Evolutionary conservation across 1,140 invertebrate species (phyloP).

Genomic region (Euglossa dilemma): DNA sequence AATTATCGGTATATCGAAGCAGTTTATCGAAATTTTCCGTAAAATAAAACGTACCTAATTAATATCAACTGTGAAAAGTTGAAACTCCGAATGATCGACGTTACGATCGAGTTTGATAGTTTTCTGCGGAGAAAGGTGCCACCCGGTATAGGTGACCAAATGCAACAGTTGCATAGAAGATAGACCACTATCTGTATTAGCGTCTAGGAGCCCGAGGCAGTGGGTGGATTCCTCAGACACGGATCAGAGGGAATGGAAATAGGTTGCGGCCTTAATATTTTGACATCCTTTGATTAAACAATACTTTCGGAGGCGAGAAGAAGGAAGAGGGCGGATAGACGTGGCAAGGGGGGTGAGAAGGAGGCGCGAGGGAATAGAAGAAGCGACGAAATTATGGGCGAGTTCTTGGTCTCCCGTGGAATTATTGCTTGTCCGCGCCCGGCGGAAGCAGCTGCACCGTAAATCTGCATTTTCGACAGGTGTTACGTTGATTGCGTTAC

Average conservation of each 20-base stretch:
- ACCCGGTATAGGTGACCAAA: conserved; percentile 7
- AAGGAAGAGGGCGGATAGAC: background rate
- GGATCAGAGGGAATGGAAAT: conserved; percentile 48
- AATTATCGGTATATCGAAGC: no score
- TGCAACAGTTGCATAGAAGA: conserved; percentile 63
- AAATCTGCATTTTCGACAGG: conserved; percentile 75
- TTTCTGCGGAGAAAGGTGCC: background rate
- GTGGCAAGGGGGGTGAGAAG: background rate
- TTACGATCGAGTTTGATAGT: background rate
- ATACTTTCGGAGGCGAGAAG: conserved; percentile 40
- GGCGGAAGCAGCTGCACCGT: conserved; percentile 70
- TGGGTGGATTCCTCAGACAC: conserved; percentile 55
- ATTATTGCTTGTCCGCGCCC: conserved; percentile 65
- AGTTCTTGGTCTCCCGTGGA: conserved; percentile 51
- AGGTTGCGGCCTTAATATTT: conserved; percentile 60
- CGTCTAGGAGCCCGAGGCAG: conserved; percentile 54
- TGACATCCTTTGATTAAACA: conserved; percentile 62
- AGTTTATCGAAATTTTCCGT: no score
- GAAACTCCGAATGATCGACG: no score
- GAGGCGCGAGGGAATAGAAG: conserved; percentile 50
- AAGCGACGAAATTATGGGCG: conserved; percentile 66
- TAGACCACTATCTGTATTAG: conserved; percentile 28
- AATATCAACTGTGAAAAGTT: no score
- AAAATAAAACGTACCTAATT: no score
- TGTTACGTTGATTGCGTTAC: conserved; percentile 66